Evolutionary conservation across 2,797 vertebrate genomes (phyloP).

Genomic region (Xenops minutus): DNA sequence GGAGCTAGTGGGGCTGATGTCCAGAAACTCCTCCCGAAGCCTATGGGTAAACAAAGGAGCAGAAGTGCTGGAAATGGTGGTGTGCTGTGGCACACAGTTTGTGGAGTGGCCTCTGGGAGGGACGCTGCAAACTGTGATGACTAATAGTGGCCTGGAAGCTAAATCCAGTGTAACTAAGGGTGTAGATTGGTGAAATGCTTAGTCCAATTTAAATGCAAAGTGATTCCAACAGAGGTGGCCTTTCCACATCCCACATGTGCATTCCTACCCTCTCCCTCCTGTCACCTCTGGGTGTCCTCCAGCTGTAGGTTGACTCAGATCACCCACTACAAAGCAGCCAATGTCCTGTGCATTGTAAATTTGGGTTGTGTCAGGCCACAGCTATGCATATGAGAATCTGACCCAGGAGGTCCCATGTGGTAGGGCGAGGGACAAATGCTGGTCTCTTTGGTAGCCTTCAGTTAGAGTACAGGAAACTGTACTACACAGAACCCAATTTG

Average conservation of each 20-base stretch:
- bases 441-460: background rate
- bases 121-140: background rate
- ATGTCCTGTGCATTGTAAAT: rapidly evolving
- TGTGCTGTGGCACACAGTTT: background rate
- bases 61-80: background rate
- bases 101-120: background rate
- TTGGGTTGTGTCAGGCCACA: background rate
- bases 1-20: rapidly evolving
- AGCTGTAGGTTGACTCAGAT: background rate
- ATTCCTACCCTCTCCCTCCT: background rate
- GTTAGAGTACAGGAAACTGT: background rate
- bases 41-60: background rate
- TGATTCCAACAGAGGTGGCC: background rate
- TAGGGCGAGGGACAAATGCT: background rate
- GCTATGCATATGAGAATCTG: background rate
- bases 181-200: background rate
- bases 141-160: background rate
- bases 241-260: background rate
- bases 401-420: background rate
- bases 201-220: background rate
- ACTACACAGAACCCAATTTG: background rate
- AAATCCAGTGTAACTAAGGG: background rate
- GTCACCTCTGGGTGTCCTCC: rapidly evolving
- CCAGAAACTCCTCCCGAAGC: background rate
- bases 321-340: background rate